A percentile compares a stretch with the other conserved stretches of the same genome.
Conservation (phyloP, 1,140 invertebrate genomes). For the Lasaia peninsularis region DNA sequence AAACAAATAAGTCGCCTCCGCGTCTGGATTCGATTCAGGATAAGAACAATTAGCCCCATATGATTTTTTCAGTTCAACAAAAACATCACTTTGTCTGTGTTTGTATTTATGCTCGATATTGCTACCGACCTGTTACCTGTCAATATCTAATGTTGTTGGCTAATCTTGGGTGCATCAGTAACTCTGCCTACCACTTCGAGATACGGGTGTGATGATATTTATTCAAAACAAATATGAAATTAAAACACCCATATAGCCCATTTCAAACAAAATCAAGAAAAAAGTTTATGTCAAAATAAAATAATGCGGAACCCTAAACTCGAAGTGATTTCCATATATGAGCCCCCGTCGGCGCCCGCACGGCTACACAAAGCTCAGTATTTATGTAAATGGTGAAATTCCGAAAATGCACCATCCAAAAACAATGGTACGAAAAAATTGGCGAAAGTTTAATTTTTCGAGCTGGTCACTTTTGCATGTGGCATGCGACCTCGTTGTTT, state of each 20-base stretch:
- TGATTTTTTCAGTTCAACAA: too few relatives aligned
- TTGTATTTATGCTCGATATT: too few relatives aligned
- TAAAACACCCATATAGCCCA: not conserved
- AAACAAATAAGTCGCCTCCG: too few relatives aligned
- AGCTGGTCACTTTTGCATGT: constrained; percentile 45
- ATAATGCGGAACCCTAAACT: constrained; percentile 18
- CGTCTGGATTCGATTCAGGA: too few relatives aligned
- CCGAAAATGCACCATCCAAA: constrained; percentile 61
- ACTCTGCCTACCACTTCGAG: too few relatives aligned
- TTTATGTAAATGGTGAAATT: constrained; percentile 72
- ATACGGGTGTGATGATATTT: too few relatives aligned
- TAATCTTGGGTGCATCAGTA: too few relatives aligned
- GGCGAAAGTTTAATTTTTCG: constrained; percentile 61
- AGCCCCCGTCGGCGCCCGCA: constrained; percentile 48
- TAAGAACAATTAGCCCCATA: too few relatives aligned
- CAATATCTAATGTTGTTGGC: too few relatives aligned
- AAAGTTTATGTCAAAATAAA: constrained; percentile 9
- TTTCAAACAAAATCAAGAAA: not conserved
- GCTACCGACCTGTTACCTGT: too few relatives aligned
- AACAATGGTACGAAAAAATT: constrained; percentile 54
- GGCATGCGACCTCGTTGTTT: constrained; percentile 34
- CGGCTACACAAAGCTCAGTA: constrained; percentile 56
- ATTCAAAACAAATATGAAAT: not conserved
- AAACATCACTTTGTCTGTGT: too few relatives aligned
- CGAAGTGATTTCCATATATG: constrained; percentile 23